These are phyloP conservation scores for Pyxicephalus adspersus DNA, from an alignment of 2,113 vertebrate genomes.

Conservation along the genomic window DNA sequence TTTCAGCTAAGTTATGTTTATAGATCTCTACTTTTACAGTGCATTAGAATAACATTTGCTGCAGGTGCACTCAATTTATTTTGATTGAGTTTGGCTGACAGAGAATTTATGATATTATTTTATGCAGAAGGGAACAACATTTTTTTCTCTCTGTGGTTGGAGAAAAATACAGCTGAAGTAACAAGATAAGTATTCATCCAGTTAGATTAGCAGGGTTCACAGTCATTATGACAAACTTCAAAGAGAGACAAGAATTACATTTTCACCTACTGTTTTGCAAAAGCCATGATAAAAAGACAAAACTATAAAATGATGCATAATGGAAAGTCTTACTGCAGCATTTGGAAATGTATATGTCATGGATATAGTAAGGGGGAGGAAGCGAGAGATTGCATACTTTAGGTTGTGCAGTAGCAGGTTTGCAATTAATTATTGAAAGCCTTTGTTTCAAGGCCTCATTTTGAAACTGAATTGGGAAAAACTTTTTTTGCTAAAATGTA, in stretches of 20 bases:
- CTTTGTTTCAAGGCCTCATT: no score
- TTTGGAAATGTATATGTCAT: background rate
- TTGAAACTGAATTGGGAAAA: no score
- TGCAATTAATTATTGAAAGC: no score
- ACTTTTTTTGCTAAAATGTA: no score
- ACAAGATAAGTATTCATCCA: slow-evolving; percentile 43
- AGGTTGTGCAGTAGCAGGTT: no score
- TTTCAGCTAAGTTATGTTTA: slow-evolving; percentile 31
- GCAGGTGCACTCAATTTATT: slow-evolving; percentile 29
- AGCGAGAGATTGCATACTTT: no score
- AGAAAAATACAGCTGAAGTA: slow-evolving; percentile 28
- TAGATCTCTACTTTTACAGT: slow-evolving; percentile 24
- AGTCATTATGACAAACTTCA: slow-evolving; percentile 36
- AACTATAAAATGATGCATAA: slow-evolving; percentile 8
- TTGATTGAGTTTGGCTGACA: slow-evolving; percentile 29
- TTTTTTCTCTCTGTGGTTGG: background rate
- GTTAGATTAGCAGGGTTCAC: slow-evolving; percentile 41
- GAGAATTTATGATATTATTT: slow-evolving; percentile 24
- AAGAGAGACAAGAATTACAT: slow-evolving; percentile 40
- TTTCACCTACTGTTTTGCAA: slow-evolving; percentile 36
- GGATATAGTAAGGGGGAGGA: background rate
- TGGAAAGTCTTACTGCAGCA: background rate
- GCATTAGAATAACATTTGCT: slow-evolving; percentile 18
- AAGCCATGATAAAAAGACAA: slow-evolving; percentile 7
- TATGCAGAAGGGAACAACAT: slow-evolving; percentile 29